phyloP scores from a whole-genome alignment of 2,113 vertebrate genomes.

The Gopherus evgoodei region DNA sequence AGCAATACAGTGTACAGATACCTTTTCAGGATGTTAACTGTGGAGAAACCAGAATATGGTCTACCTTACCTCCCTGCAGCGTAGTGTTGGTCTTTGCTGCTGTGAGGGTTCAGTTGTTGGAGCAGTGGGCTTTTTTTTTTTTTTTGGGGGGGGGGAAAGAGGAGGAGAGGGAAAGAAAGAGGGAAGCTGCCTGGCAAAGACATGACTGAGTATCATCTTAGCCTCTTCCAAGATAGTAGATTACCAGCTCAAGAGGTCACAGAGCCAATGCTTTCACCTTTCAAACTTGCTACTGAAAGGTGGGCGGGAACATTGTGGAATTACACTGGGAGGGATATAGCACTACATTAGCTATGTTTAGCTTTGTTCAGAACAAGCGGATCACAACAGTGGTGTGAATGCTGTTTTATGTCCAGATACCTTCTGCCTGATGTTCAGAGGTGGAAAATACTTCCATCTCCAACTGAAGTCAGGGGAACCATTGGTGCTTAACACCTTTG shows the following conservation, averaged over 20 bases:
- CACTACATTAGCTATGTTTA: background rate
- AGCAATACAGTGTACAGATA: background rate
- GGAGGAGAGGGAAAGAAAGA: background rate
- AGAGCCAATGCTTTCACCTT: background rate
- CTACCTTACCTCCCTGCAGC: background rate
- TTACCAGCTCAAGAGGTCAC: background rate
- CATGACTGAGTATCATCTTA: background rate
- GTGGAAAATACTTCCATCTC: rapidly evolving
- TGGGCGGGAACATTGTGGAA: background rate
- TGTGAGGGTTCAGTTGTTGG: background rate
- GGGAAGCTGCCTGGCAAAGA: background rate
- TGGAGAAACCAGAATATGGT: background rate
- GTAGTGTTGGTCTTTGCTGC: background rate
- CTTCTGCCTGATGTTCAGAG: background rate
- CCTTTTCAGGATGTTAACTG: background rate
- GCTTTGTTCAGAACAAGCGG: background rate
- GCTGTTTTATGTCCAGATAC: background rate
- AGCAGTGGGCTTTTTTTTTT: background rate
- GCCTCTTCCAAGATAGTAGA: background rate
- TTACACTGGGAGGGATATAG: background rate
- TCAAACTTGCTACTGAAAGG: background rate
- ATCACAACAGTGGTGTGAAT: background rate
- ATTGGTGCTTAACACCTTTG: no score
- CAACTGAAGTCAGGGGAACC: background rate
- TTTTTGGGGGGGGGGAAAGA: no score